Percentiles rank a stretch among this genome's conserved stretches.
These are phyloP conservation scores for Sebastes iracundus DNA, from an alignment of 2,797 vertebrate species.

Conservation along the genomic window DNA sequence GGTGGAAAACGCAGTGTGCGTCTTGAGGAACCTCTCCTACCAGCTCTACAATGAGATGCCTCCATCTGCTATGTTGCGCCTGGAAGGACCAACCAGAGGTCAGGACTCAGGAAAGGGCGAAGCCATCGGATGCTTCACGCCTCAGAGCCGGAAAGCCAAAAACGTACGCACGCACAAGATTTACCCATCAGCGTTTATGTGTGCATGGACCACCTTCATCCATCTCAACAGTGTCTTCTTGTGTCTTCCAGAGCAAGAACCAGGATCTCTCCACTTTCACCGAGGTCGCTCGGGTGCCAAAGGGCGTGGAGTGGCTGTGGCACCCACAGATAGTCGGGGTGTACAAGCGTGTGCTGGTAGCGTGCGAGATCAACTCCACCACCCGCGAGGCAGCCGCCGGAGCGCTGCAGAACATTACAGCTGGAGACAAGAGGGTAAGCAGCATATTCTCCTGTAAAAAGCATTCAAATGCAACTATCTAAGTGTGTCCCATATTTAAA, in stretches of 20 bases:
- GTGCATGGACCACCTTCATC: not conserved
- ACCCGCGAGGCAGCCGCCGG: slow-evolving; percentile 92
- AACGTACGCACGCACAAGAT: slow-evolving; percentile 82
- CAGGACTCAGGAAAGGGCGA: slow-evolving; percentile 62
- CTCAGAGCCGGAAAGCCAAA: slow-evolving; percentile 90
- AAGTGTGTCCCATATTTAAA: not conserved
- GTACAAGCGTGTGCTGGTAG: slow-evolving; percentile 85
- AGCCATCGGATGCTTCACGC: slow-evolving; percentile 93
- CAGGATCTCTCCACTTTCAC: slow-evolving; percentile 85
- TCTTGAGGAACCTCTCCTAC: slow-evolving; percentile 95
- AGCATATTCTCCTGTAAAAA: not conserved
- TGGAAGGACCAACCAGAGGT: slow-evolving; percentile 84
- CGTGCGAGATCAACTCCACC: slow-evolving; percentile 86
- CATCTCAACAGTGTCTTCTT: not conserved
- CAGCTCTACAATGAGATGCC: slow-evolving; percentile 92
- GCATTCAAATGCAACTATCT: not conserved
- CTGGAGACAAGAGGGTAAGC: slow-evolving; percentile 90
- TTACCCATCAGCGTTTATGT: not conserved
- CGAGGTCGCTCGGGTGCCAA: slow-evolving; percentile 88
- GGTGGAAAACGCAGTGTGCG: slow-evolving; percentile 91
- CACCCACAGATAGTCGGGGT: slow-evolving; percentile 89
- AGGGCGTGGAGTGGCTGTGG: slow-evolving; percentile 91
- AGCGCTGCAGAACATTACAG: slow-evolving; percentile 95
- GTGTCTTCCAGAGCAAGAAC: slow-evolving; percentile 74
- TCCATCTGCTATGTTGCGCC: slow-evolving; percentile 70